Evolutionary conservation across 2,113 vertebrate genomes (phyloP), one percentile per base, ranked within the genome.

Genomic region (Polypterus bichir): DNA sequence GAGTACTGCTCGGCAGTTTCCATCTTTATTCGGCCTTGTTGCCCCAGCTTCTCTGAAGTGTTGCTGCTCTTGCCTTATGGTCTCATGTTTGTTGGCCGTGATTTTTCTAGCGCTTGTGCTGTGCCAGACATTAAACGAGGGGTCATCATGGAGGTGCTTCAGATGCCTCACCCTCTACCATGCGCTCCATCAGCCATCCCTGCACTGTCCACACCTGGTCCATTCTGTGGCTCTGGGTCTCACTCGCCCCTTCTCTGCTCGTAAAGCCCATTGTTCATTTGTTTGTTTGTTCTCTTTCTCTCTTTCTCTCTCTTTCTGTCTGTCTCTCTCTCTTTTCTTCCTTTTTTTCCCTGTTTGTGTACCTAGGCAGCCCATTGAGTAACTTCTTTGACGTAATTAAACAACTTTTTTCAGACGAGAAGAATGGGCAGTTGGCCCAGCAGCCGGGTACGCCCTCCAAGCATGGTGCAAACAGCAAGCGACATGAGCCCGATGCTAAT

Each of bases 341-440:
- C 74, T 85, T 83, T 81, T 27, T 85, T 82, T 86, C 79, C 81
- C 74, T 72, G 51, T 79, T 68, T 80, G 81, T 89, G 83, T 89
- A 88, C 88, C 87, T 88, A 92, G 90, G 91, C 88, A 91, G 90
- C 89, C 90, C 92, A 83, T 85, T 96, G 90, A 92, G 90, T 94
- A 93, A 92, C 93, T 92, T 95, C 92, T 93, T 97, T 97, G 95
- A 96, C 89, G 91, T 96, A 92, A 96, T 94, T 90, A 93, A 94
- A 92, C 92, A 92, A 92, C 93, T 97, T 92, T 96, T 98, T 97
- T 94, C 94, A 97, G 95, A 97, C 90, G 95, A 98, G 93, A 97
- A 97, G 93, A 97, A 91, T 59, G 91, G 92, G 86, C 95, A 95
- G 89, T 92, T 90, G 86, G 88, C 89, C 83, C 88, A 83, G 70